Percentiles rank a stretch among this genome's conserved stretches.
phyloP scores from a whole-genome alignment of 92 coral and sea anemone genomes.

The Porites evermanni region DNA sequence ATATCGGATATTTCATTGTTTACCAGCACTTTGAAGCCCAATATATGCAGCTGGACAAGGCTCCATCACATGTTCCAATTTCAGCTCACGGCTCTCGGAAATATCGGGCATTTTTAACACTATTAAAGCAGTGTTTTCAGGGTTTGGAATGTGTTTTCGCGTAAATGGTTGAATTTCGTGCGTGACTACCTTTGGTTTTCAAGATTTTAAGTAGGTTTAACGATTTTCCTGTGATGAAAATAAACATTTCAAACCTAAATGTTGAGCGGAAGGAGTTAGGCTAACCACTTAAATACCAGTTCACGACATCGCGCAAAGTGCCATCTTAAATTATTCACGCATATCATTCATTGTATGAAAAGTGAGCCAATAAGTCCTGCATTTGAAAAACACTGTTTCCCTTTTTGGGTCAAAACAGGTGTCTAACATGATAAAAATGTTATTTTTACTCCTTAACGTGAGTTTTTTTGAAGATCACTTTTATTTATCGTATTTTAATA shows the following conservation, averaged over 20 bases:
- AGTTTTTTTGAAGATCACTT: background rate
- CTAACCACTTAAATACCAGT: constrained; percentile 4
- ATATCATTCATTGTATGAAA: background rate
- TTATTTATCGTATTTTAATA: too few relatives aligned
- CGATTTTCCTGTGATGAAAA: background rate
- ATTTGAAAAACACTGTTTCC: background rate
- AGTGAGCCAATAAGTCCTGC: too few relatives aligned
- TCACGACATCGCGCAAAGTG: background rate
- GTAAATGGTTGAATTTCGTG: background rate
- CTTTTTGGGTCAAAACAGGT: background rate
- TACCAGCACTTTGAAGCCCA: constrained; percentile 2
- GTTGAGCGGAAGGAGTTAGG: background rate
- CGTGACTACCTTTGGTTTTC: too few relatives aligned
- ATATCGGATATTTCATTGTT: constrained; percentile 20
- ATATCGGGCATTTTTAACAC: constrained; percentile 7
- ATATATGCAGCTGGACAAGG: constrained; percentile 4
- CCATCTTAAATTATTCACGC: background rate
- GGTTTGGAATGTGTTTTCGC: background rate
- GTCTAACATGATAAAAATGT: background rate
- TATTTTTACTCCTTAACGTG: background rate
- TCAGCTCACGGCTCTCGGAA: constrained; percentile 2
- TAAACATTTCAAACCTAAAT: background rate
- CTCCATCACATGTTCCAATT: constrained; percentile 17
- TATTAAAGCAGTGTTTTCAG: background rate
- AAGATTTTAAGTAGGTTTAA: too few relatives aligned